phyloP scores from a whole-genome alignment of 2,888 invertebrate species.

The Hypolimnas misippus region DNA sequence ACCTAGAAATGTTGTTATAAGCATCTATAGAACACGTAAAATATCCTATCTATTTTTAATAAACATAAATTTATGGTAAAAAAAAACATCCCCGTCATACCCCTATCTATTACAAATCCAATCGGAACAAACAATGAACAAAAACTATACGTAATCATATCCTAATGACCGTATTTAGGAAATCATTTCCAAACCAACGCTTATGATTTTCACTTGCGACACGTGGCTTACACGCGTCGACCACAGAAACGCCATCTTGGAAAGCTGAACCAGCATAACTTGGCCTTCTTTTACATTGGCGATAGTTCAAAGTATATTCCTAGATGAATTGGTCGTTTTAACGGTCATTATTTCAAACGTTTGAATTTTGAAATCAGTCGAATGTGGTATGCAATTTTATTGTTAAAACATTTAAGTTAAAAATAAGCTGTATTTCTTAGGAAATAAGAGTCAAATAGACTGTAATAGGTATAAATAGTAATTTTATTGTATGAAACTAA shows the following conservation, averaged over 20 bases:
- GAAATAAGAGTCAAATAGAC: conserved; percentile 28
- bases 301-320: conserved; percentile 18
- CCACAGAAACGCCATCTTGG: conserved; percentile 63
- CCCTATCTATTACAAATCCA: conserved; percentile 75
- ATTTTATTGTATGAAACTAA: conserved; percentile 57
- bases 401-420: conserved; percentile 2
- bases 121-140: conserved; percentile 64
- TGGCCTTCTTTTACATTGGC: conserved; percentile 38
- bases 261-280: conserved; percentile 48
- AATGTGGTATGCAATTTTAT: conserved; percentile 28
- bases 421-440: conserved; percentile 30
- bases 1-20: neutral
- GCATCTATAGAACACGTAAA: neutral
- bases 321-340: conserved; percentile 52
- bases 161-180: conserved; percentile 78
- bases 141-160: conserved; percentile 67
- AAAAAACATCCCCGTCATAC: conserved; percentile 48
- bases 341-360: conserved; percentile 72
- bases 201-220: conserved; percentile 69
- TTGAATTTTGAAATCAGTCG: conserved; percentile 66
- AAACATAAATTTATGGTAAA: conserved; percentile 4
- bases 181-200: conserved; percentile 77
- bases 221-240: conserved; percentile 74
- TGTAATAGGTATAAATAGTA: conserved; percentile 34
- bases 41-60: neutral